phyloP scores from a whole-genome alignment of 2,888 invertebrate species.

The Plutella xylostella region DNA sequence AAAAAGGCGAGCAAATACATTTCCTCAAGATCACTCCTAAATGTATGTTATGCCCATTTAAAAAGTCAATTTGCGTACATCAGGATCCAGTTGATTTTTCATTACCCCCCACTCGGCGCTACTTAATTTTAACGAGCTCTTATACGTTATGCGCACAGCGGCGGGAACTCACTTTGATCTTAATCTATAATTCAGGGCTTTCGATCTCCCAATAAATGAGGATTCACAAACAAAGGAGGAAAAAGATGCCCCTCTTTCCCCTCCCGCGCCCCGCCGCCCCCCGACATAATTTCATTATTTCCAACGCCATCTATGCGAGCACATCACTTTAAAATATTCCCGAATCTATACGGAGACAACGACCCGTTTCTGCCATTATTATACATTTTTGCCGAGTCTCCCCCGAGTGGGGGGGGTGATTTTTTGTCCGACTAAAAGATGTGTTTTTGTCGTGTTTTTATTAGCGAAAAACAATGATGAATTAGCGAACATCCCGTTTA shows the following conservation, averaged over 20 bases:
- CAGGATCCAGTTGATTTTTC: conserved; percentile 5
- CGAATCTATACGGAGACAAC: conserved; percentile 21
- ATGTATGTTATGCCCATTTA: too few relatives aligned
- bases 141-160: neutral
- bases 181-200: conserved; percentile 40
- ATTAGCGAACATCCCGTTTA: conserved; percentile 52
- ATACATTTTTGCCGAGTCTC: conserved; percentile 19
- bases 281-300: conserved; percentile 51
- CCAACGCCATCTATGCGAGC: conserved; percentile 29
- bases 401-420: conserved; percentile 11
- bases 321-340: conserved; percentile 29
- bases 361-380: conserved; percentile 17
- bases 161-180: conserved; percentile 37
- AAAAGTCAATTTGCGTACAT: neutral
- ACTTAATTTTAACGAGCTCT: conserved; percentile 7
- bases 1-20: too few relatives aligned
- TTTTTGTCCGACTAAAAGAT: conserved; percentile 23
- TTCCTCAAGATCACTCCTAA: too few relatives aligned
- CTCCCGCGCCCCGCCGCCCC: too few relatives aligned
- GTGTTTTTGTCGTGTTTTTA: conserved; percentile 61
- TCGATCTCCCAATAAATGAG: conserved; percentile 55
- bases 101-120: neutral
- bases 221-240: conserved; percentile 51
- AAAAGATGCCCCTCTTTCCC: conserved; percentile 24
- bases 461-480: conserved; percentile 62